Conservation (phyloP, 1,140 invertebrate species). For the Formica exsecta region DNA sequence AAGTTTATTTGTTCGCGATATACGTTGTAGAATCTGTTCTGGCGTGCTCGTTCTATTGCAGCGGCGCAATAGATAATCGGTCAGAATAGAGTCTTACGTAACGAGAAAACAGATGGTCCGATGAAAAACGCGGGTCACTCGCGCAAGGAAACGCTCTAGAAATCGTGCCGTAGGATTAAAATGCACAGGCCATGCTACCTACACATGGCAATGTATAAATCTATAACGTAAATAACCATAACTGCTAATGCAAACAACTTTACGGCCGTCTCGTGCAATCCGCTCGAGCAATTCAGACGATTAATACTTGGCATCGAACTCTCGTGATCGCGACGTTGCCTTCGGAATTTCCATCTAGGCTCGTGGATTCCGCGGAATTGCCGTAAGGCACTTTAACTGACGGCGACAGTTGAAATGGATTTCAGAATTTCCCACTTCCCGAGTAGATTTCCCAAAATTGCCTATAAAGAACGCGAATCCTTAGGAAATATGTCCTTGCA, state of each 20-base stretch:
- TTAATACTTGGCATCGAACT: conserved; percentile 55
- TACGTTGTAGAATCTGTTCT: background rate
- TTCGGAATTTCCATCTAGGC: conserved; percentile 27
- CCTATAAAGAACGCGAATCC: background rate
- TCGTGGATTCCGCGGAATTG: conserved; percentile 24
- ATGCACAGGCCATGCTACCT: conserved; percentile 25
- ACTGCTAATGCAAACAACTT: conserved; percentile 42
- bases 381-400: background rate
- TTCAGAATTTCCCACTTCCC: background rate
- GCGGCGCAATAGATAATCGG: conserved; percentile 42
- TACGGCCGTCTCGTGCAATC: conserved; percentile 32
- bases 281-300: conserved; percentile 46
- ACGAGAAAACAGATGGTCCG: conserved; percentile 43
- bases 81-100: conserved; percentile 56
- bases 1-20: conserved; percentile 29
- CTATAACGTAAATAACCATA: conserved; percentile 52
- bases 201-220: conserved; percentile 29
- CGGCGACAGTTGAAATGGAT: background rate
- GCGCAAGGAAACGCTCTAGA: conserved; percentile 18
- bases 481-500: background rate
- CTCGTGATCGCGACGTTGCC: conserved; percentile 20
- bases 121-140: background rate
- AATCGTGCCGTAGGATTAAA: conserved; percentile 15
- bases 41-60: conserved; percentile 1
- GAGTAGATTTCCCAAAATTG: conserved; percentile 1